A percentile compares a stretch with the other conserved stretches of the same genome.
Conservation (phyloP, 2,797 vertebrate genomes). For the Diceros bicornis region DNA sequence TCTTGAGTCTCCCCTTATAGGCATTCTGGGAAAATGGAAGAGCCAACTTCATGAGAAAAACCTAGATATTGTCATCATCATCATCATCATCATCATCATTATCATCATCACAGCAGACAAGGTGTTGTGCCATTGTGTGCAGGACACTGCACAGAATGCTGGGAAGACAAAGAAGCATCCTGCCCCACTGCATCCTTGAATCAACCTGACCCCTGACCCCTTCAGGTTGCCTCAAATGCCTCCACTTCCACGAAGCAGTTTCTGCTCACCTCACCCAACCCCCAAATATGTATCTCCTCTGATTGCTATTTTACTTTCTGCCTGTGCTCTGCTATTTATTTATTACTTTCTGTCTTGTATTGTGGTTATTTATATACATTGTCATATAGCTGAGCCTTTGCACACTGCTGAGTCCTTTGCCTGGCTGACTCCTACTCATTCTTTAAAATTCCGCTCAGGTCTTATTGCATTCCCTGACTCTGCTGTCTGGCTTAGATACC, state of each 20-base stretch:
- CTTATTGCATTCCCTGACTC: background rate
- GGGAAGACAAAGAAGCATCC: background rate
- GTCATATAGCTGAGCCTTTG: constrained; percentile 57
- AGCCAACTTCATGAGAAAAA: constrained; percentile 3
- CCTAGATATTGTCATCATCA: background rate
- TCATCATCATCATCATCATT: background rate
- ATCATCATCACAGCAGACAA: background rate
- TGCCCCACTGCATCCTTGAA: background rate
- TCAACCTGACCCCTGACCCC: background rate
- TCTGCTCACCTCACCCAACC: background rate
- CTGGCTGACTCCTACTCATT: constrained; percentile 33
- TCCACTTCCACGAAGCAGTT: background rate
- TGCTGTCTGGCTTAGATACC: background rate
- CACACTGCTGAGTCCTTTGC: constrained; percentile 56
- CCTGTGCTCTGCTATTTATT: constrained; percentile 50
- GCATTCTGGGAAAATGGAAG: background rate
- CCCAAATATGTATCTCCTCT: background rate
- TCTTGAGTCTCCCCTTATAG: background rate
- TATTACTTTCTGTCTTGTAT: constrained; percentile 48
- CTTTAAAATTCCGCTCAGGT: constrained; percentile 51
- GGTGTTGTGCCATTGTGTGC: background rate
- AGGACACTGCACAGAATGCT: background rate
- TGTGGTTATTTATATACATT: constrained; percentile 70
- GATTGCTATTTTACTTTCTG: constrained; percentile 59
- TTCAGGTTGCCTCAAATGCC: background rate